Percentiles rank a stretch among this genome's conserved stretches.
Conservation (phyloP, 1,140 invertebrate species). For the Pissodes strobi region DNA sequence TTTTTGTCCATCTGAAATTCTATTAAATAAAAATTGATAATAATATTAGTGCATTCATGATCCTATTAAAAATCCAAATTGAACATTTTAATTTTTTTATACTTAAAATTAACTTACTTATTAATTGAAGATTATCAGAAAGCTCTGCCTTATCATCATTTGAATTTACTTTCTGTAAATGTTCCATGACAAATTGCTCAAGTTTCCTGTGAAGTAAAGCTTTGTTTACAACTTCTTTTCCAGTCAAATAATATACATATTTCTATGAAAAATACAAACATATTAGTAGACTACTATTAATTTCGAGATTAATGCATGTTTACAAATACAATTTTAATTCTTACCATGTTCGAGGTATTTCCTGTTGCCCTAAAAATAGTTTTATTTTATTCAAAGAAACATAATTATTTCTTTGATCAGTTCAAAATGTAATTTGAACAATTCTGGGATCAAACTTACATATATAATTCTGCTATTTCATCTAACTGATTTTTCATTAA, state of each 20-base stretch:
- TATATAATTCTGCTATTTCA: conserved; percentile 42
- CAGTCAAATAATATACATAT: conserved; percentile 43
- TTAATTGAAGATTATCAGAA: conserved; percentile 37
- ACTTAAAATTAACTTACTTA: conserved; percentile 35
- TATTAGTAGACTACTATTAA: conserved; percentile 5
- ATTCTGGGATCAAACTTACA: conserved; percentile 30
- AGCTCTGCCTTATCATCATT: conserved; percentile 39
- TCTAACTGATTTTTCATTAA: conserved; percentile 38
- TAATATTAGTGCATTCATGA: too few relatives aligned
- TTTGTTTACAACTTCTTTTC: conserved; percentile 34
- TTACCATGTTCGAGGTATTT: conserved; percentile 39
- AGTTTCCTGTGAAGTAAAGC: conserved; percentile 35
- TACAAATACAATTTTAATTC: background rate
- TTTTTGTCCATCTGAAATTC: conserved; percentile 43
- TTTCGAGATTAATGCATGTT: background rate
- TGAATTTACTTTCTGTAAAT: conserved; percentile 35
- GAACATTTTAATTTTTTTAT: too few relatives aligned
- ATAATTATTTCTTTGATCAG: too few relatives aligned
- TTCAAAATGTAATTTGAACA: too few relatives aligned
- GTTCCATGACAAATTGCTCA: conserved; percentile 37
- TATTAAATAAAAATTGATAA: conserved; percentile 32
- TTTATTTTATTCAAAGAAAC: conserved; percentile 2
- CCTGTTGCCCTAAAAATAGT: conserved; percentile 44
- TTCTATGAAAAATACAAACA: conserved; percentile 34
- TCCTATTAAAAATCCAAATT: too few relatives aligned